Conservation (phyloP, 2,797 vertebrate species). For the Acanthiza pusilla region DNA sequence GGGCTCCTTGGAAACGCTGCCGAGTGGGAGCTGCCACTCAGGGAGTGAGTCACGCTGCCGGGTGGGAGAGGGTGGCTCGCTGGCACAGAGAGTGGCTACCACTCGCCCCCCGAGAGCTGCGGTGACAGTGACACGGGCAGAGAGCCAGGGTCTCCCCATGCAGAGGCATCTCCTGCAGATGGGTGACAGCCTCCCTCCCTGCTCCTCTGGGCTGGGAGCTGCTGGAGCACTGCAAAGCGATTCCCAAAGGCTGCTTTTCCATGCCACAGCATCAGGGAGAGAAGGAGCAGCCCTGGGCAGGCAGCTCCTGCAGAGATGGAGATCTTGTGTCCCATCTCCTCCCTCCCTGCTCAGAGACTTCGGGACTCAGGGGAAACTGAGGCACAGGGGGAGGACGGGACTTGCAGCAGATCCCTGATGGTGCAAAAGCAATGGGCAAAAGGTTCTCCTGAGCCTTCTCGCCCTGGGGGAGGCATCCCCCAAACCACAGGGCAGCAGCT, state of each 20-base stretch:
- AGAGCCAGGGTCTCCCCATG: background rate
- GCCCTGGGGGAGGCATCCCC: fast-evolving
- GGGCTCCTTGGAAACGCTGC: constrained; percentile 8
- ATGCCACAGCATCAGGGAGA: fast-evolving
- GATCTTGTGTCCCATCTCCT: background rate
- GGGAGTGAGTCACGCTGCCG: background rate
- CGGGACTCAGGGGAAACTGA: background rate
- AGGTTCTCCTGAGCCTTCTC: background rate
- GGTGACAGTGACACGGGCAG: background rate
- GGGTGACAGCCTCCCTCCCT: background rate
- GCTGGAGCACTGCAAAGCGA: fast-evolving
- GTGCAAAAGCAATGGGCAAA: background rate
- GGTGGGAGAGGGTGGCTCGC: background rate
- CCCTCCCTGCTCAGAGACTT: background rate
- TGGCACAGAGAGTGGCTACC: background rate
- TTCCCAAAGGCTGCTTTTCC: background rate
- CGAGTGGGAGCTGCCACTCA: background rate
- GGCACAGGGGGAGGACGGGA: background rate
- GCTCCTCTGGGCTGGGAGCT: background rate
- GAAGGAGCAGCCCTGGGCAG: background rate
- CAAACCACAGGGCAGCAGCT: background rate
- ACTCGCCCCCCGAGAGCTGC: background rate
- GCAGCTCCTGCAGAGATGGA: background rate
- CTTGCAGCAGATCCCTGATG: background rate
- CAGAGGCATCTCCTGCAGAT: fast-evolving